phyloP scores from a whole-genome alignment of 2,113 vertebrate species.

The Pithys albifrons region DNA sequence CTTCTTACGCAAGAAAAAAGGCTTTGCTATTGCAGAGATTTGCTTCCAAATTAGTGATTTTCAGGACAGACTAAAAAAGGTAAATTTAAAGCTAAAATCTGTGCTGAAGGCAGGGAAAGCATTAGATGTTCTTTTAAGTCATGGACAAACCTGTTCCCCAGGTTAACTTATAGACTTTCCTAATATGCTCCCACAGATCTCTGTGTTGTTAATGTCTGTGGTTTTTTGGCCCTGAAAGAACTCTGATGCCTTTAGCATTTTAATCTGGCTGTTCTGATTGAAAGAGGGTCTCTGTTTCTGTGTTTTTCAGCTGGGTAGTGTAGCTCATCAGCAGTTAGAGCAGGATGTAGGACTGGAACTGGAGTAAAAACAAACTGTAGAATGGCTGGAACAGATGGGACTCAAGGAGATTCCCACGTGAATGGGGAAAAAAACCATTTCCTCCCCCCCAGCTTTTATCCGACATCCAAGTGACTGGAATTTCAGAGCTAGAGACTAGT shows the following conservation, averaged over 20 bases:
- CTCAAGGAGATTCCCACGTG: not conserved
- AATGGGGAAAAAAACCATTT: not conserved
- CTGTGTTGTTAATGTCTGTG: not conserved
- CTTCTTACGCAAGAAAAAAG: not conserved
- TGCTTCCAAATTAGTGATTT: not conserved
- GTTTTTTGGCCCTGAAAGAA: not conserved
- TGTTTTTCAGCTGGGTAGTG: not conserved
- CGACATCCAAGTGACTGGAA: not conserved
- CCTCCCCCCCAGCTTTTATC: not conserved
- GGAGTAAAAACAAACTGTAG: not conserved
- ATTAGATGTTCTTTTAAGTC: not conserved
- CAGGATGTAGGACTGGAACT: not conserved
- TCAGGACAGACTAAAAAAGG: not conserved
- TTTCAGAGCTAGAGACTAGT: not conserved
- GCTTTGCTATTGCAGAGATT: not conserved
- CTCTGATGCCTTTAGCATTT: not conserved
- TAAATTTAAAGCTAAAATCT: not conserved
- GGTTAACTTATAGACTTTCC: not conserved
- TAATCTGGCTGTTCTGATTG: not conserved
- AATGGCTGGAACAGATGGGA: not conserved
- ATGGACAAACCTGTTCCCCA: not conserved
- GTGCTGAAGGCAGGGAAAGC: not conserved
- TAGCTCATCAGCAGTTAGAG: not conserved
- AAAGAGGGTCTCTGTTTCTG: not conserved
- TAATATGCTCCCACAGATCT: not conserved